Conservation (phyloP, 2,113 vertebrate species). For the Gobius niger region DNA sequence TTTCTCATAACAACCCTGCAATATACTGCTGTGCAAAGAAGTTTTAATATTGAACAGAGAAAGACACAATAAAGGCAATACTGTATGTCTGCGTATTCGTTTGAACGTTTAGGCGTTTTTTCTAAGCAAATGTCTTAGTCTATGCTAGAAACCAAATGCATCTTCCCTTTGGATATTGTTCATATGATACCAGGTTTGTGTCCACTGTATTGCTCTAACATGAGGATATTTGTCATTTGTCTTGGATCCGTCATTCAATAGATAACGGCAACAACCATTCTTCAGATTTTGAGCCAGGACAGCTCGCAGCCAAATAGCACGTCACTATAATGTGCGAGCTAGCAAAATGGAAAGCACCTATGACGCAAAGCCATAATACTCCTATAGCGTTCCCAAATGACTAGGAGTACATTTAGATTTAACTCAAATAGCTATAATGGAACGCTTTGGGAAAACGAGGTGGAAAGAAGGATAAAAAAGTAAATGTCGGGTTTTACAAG, state of each 20-base stretch:
- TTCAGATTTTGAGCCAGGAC: no score
- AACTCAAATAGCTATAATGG: constrained; percentile 13
- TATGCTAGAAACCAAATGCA: no score
- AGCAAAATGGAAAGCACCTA: constrained; percentile 29
- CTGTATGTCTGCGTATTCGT: no score
- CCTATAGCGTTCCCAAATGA: constrained; percentile 27
- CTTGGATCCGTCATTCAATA: no score
- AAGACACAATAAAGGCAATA: not conserved
- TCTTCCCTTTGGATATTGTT: no score
- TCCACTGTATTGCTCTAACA: no score
- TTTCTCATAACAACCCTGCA: constrained; percentile 29
- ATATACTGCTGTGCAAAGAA: not conserved
- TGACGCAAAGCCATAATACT: constrained; percentile 9
- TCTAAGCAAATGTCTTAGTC: no score
- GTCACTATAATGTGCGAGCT: constrained; percentile 10
- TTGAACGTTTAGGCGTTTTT: no score
- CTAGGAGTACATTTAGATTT: constrained; percentile 20
- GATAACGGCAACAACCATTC: no score
- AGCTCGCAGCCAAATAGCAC: constrained; percentile 16
- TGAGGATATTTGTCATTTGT: no score
- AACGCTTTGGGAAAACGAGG: constrained; percentile 11
- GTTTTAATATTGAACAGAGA: not conserved
- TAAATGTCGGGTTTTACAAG: constrained; percentile 54
- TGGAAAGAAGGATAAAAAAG: constrained; percentile 23
- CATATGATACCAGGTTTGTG: no score